A percentile compares a stretch with the other conserved stretches of the same genome.
phyloP scores from a whole-genome alignment of 2,888 invertebrate species.

The Orgyia antiqua region DNA sequence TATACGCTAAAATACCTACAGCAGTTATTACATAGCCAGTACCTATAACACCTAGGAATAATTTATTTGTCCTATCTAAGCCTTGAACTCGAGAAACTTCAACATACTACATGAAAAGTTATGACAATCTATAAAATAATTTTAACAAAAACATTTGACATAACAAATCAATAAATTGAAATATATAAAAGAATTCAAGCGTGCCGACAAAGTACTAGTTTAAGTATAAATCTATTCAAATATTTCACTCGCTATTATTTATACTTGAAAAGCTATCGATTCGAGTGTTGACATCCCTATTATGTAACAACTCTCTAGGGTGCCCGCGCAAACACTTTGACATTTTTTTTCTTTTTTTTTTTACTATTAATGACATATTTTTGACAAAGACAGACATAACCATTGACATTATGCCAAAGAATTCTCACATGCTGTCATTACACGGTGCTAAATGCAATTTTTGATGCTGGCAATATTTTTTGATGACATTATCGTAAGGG shows the following conservation, averaged over 20 bases:
- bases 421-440: conserved; percentile 70
- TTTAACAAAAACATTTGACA: conserved; percentile 15
- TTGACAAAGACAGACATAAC: conserved; percentile 68
- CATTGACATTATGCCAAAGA: conserved; percentile 52
- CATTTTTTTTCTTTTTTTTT: conserved; percentile 53
- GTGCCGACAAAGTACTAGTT: conserved; percentile 62
- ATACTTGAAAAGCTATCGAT: conserved; percentile 60
- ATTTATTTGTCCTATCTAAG: too few relatives aligned
- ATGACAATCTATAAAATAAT: too few relatives aligned
- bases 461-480: conserved; percentile 24
- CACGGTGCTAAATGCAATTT: conserved; percentile 62
- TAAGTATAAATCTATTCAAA: conserved; percentile 44
- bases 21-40: too few relatives aligned
- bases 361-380: conserved; percentile 66
- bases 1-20: too few relatives aligned
- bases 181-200: conserved; percentile 43
- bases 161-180: conserved; percentile 64
- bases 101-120: too few relatives aligned
- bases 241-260: conserved; percentile 59
- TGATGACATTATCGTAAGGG: conserved; percentile 16
- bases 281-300: conserved; percentile 73
- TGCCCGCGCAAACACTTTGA: conserved; percentile 51
- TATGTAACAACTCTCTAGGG: conserved; percentile 70
- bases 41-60: too few relatives aligned
- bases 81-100: too few relatives aligned